Conservation (phyloP, 2,797 vertebrate genomes). For the Lemur catta region DNA sequence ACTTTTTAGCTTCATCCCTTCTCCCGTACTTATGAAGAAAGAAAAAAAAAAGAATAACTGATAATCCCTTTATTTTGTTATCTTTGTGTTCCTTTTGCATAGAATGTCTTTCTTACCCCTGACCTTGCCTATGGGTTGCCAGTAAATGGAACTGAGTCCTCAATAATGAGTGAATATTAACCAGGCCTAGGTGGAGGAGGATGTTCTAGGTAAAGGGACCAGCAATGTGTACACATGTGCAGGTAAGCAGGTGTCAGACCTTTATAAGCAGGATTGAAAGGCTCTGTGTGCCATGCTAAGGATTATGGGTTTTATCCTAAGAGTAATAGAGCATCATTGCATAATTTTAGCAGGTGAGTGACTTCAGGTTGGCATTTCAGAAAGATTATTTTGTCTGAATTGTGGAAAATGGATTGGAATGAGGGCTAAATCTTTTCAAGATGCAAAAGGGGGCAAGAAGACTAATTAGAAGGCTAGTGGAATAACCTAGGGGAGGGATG, state of each 20-base stretch:
- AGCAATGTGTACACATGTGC: not conserved
- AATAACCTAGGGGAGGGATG: not conserved
- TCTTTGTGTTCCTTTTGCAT: constrained; percentile 33
- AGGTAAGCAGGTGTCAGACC: not conserved
- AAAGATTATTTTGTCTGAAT: not conserved
- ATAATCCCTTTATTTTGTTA: not conserved
- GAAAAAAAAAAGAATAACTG: not conserved
- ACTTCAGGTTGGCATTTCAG: constrained; percentile 33
- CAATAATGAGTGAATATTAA: not conserved
- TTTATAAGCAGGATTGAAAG: constrained; percentile 47
- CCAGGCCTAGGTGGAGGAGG: not conserved
- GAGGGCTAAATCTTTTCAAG: constrained; percentile 5
- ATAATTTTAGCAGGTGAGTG: not conserved
- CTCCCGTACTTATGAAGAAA: not conserved
- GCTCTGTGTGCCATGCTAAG: not conserved
- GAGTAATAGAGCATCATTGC: not conserved
- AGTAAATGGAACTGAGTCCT: constrained; percentile 28
- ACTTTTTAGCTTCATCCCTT: not conserved
- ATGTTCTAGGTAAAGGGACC: not conserved
- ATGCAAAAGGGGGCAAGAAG: not conserved
- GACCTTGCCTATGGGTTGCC: not conserved
- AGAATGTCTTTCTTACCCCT: constrained; percentile 7
- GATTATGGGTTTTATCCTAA: constrained; percentile 33
- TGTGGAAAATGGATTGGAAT: not conserved
- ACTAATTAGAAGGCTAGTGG: not conserved